phyloP scores from a whole-genome alignment of 2,113 vertebrate genomes.

The Melanotaenia duboulayi region DNA sequence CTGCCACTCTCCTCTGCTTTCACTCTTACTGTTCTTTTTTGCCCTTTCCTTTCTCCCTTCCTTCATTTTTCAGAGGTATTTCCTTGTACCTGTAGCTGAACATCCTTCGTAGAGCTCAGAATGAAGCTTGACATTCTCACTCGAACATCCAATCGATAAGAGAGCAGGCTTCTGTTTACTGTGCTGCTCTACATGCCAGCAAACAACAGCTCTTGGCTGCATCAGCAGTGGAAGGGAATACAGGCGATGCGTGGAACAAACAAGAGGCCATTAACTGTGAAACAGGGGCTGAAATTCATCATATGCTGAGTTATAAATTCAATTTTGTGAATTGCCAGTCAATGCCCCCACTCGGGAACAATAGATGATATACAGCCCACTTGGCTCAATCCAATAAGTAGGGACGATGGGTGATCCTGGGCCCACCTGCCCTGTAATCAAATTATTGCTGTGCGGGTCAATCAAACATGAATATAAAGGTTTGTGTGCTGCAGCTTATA shows the following conservation, averaged over 20 bases:
- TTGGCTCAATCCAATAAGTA: conserved; percentile 84
- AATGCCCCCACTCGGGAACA: conserved; percentile 81
- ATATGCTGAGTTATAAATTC: conserved; percentile 80
- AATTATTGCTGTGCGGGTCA: conserved; percentile 78
- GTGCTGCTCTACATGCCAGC: conserved; percentile 58
- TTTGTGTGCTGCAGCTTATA: conserved; percentile 62
- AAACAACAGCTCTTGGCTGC: conserved; percentile 56
- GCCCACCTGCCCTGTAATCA: conserved; percentile 85
- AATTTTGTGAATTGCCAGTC: conserved; percentile 84
- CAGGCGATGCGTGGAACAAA: conserved; percentile 55
- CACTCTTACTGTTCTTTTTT: not conserved
- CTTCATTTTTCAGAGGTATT: conserved; percentile 24
- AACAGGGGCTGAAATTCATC: conserved; percentile 75
- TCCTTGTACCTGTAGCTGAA: conserved; percentile 50
- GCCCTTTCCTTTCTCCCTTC: not conserved
- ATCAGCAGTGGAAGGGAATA: conserved; percentile 47
- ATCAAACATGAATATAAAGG: conserved; percentile 76
- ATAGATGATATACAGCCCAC: conserved; percentile 86
- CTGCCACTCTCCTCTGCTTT: not conserved
- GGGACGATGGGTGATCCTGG: conserved; percentile 75
- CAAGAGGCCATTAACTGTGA: conserved; percentile 75
- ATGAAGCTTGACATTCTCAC: conserved; percentile 61
- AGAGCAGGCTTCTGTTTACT: conserved; percentile 50
- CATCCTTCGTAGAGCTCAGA: conserved; percentile 31
- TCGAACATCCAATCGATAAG: conserved; percentile 62